Evolutionary conservation across 2,113 vertebrate genomes (phyloP).

Genomic region (Tachysurus fulvidraco): DNA sequence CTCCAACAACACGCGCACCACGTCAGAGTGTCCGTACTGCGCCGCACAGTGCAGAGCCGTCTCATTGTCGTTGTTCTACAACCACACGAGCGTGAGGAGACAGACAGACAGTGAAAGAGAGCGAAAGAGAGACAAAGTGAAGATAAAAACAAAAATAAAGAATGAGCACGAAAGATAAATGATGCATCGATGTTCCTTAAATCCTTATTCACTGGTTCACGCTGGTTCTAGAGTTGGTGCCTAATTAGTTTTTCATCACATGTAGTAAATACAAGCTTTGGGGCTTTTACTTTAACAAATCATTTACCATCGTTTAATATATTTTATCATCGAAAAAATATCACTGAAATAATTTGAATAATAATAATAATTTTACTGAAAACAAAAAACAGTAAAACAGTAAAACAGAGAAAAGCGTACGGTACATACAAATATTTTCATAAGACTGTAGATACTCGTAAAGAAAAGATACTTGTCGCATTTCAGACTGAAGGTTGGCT

Average conservation of each 20-base stretch:
- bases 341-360: no score
- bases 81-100: constrained; percentile 12
- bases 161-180: neutral
- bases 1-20: constrained; percentile 93
- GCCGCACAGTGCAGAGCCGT: constrained; percentile 95
- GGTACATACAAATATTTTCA: no score
- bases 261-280: neutral
- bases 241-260: neutral
- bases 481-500: neutral
- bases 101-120: neutral
- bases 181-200: neutral
- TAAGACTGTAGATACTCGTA: neutral
- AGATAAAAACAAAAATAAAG: neutral
- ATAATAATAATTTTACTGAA: no score
- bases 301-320: neutral
- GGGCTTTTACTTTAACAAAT: neutral
- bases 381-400: neutral
- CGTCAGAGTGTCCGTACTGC: constrained; percentile 92
- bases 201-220: neutral
- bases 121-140: neutral
- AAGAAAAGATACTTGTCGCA: neutral
- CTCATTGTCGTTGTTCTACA: constrained; percentile 97
- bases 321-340: no score
- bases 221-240: neutral
- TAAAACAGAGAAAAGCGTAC: neutral